Conservation (phyloP, 2,888 invertebrate genomes). For the Liodrosophila aerea region DNA sequence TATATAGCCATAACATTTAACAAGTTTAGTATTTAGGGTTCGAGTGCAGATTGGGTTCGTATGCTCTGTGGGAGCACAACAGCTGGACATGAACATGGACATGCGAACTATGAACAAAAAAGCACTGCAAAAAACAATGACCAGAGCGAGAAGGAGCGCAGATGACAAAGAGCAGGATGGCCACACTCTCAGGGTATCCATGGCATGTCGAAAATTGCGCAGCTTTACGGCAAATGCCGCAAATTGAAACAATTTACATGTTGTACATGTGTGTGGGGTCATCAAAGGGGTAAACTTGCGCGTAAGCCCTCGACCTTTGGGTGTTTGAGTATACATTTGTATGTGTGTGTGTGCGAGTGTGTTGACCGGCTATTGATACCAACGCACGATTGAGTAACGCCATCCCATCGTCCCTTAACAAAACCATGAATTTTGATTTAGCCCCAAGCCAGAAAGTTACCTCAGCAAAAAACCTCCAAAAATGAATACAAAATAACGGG, state of each 20-base stretch:
- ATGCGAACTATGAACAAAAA: constrained; percentile 57
- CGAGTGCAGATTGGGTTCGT: constrained; percentile 31
- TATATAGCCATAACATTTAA: constrained; percentile 64
- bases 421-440: constrained; percentile 81
- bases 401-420: constrained; percentile 45
- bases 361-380: constrained; percentile 63
- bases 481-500: constrained; percentile 20
- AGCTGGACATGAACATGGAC: constrained; percentile 66
- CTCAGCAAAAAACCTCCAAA: constrained; percentile 4
- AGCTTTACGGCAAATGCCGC: constrained; percentile 76
- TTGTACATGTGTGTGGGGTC: constrained; percentile 69
- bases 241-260: constrained; percentile 79
- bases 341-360: constrained; percentile 18
- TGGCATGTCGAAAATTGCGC: constrained; percentile 75
- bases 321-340: constrained; percentile 11
- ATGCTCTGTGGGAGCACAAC: constrained; percentile 61
- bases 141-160: not conserved
- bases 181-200: constrained; percentile 47
- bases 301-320: constrained; percentile 52
- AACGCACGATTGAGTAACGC: constrained; percentile 46
- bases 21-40: constrained; percentile 70
- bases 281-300: constrained; percentile 76
- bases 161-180: too few relatives aligned
- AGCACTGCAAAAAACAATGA: constrained; percentile 22
- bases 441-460: constrained; percentile 30